Percentiles rank a stretch among this genome's conserved stretches.
Evolutionary conservation across 2,113 vertebrate genomes (phyloP).

Genomic region (Orthochromis malagaraziensis): DNA sequence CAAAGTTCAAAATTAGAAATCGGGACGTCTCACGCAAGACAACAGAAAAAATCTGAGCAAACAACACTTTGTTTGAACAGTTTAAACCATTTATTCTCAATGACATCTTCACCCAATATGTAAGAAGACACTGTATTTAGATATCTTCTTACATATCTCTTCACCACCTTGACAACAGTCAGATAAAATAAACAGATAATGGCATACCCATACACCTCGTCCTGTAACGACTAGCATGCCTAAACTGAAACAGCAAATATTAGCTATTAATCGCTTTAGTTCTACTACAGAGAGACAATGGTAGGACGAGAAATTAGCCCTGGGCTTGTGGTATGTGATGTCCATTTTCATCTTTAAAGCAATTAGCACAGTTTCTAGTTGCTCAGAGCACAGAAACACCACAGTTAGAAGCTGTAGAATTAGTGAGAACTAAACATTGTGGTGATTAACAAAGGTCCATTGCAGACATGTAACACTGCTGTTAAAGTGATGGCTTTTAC

Average conservation of each 20-base stretch:
- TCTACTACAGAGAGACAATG: not conserved
- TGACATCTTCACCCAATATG: slow-evolving; percentile 58
- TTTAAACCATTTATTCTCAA: slow-evolving; percentile 32
- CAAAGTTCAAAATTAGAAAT: not conserved
- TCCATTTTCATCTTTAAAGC: not conserved
- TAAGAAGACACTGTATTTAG: slow-evolving; percentile 37
- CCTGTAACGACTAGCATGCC: not conserved
- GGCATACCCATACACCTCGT: not conserved
- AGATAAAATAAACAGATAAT: slow-evolving; percentile 31
- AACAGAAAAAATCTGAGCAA: not conserved
- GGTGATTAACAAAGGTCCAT: not conserved
- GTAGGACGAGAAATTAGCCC: not conserved
- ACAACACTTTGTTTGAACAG: not conserved
- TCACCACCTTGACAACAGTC: slow-evolving; percentile 60
- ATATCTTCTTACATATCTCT: slow-evolving; percentile 63
- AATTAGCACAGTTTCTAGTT: not conserved
- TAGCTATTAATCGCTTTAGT: not conserved
- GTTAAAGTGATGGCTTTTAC: not conserved
- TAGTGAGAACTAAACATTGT: not conserved
- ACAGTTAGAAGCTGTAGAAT: not conserved
- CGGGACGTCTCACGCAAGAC: not conserved
- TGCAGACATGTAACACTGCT: not conserved
- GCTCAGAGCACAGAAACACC: slow-evolving; percentile 6
- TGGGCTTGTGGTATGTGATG: not conserved
- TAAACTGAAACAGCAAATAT: not conserved